Conservation (phyloP, 2,888 invertebrate species). For the Coremacera marginata region DNA sequence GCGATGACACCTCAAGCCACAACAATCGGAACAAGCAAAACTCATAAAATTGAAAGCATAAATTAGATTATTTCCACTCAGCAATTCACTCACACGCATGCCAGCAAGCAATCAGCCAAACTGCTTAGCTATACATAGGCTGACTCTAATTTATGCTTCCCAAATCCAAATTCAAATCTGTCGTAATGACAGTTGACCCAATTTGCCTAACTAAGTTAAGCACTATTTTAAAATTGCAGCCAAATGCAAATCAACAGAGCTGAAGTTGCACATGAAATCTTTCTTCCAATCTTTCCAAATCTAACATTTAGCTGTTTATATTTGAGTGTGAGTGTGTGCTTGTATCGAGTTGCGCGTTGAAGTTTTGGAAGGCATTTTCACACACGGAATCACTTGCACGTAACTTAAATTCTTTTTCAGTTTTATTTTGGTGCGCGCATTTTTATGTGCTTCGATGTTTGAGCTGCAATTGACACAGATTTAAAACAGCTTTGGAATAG, state of each 20-base stretch:
- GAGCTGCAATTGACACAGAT: conserved; percentile 11
- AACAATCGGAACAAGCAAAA: not conserved
- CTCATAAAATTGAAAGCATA: conserved; percentile 4
- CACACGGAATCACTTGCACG: not conserved
- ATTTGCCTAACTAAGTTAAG: not conserved
- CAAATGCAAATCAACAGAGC: not conserved
- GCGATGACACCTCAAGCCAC: not conserved
- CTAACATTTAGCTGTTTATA: too few relatives aligned
- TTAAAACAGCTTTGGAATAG: not conserved
- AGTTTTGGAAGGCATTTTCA: conserved; percentile 10
- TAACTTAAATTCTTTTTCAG: not conserved
- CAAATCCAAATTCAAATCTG: not conserved
- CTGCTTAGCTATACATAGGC: not conserved
- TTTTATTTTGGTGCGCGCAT: not conserved
- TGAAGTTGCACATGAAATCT: not conserved
- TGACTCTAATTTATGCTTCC: conserved; percentile 11
- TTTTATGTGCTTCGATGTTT: not conserved
- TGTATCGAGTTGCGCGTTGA: not conserved
- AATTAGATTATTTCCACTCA: not conserved
- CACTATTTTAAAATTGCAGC: conserved; percentile 11
- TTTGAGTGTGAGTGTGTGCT: not conserved
- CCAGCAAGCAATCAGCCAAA: not conserved
- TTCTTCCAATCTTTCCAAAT: not conserved
- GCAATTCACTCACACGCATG: not conserved
- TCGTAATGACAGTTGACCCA: conserved; percentile 16